These are phyloP conservation scores for Mesorhabditis belari DNA, from an alignment of 2,888 invertebrate genomes.

Conservation along the genomic window DNA sequence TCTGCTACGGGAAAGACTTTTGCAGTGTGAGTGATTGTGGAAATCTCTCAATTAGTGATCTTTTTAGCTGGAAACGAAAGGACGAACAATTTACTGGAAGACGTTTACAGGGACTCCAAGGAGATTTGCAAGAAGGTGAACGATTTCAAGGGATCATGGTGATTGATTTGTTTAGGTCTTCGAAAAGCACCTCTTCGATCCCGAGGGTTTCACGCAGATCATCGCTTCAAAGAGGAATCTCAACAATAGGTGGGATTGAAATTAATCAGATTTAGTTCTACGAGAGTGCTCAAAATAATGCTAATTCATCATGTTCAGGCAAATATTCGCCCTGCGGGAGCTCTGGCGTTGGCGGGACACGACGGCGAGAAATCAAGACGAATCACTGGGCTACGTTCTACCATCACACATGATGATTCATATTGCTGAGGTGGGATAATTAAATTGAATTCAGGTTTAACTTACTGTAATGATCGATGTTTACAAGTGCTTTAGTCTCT, in stretches of 20 bases:
- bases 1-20: conserved; percentile 62
- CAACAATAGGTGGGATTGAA: conserved; percentile 66
- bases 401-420: conserved; percentile 92
- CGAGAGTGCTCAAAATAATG: not conserved
- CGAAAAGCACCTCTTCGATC: conserved; percentile 68
- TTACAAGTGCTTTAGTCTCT: conserved; percentile 15
- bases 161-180: conserved; percentile 65
- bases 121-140: not conserved
- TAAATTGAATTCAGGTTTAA: not conserved
- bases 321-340: conserved; percentile 66
- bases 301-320: conserved; percentile 6
- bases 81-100: not conserved
- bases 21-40: conserved; percentile 56
- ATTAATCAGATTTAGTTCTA: conserved; percentile 71
- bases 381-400: conserved; percentile 81
- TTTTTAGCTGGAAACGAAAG: not conserved
- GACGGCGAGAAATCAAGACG: conserved; percentile 78
- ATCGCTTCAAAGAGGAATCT: conserved; percentile 64
- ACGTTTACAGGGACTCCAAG: not conserved
- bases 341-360: conserved; percentile 82
- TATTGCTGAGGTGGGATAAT: conserved; percentile 71
- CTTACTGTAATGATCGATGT: not conserved
- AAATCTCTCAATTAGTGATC: too few relatives aligned
- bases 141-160: not conserved
- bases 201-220: conserved; percentile 69